Evolutionary conservation across 2,113 vertebrate genomes (phyloP), one percentile per base, ranked within the genome.

Genomic region (Peromyscus leucopus): DNA sequence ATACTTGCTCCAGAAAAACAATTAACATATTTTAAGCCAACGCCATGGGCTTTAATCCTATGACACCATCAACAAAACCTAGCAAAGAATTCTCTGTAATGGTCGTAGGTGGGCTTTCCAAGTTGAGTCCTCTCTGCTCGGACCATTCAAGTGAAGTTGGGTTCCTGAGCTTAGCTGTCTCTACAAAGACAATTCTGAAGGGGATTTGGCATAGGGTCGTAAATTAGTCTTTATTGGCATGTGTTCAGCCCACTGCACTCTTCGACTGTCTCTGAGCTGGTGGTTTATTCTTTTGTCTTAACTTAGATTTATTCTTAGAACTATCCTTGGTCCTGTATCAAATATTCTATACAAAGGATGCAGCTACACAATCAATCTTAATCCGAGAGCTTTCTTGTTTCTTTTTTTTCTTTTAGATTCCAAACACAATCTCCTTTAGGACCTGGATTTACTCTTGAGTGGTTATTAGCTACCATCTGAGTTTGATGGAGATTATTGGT

Each of bases 261-360:
- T 92, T 95, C 51, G 93, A 33, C 7, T 87, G 93, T 91, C 46
- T 90, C 85, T 93, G 55, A 91, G 67, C 22, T 94, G 65, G 78
- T 55, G 74, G 89, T 61, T 97, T 95, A 89, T 84, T 93, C 48
- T 72, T 93, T 91, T 48, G 22, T 91, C 84, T 94, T 84, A 90
- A 83, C 28, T 90, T 86, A 91, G 69, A 82, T 90, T 96, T 85
- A 42, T 85, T 92, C 96, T 94, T 83, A 95, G 61, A 80, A 33
- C 26, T 95, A 91, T 94, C 31, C 48, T n/a, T 17, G 90, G 71
- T 55, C 65, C 36, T 92, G 28, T 83, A 90, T 96, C 65, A 86
- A 96, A 65, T 91, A 86, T 78, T 97, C 55, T 83, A 24, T 86
- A 67, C 16, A 61, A 46, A 89, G 61, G 42, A 85, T 61, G 61